Percentiles rank a stretch among this genome's conserved stretches.
phyloP scores from a whole-genome alignment of 2,888 invertebrate genomes.

The Sinhomidia bicolor region DNA sequence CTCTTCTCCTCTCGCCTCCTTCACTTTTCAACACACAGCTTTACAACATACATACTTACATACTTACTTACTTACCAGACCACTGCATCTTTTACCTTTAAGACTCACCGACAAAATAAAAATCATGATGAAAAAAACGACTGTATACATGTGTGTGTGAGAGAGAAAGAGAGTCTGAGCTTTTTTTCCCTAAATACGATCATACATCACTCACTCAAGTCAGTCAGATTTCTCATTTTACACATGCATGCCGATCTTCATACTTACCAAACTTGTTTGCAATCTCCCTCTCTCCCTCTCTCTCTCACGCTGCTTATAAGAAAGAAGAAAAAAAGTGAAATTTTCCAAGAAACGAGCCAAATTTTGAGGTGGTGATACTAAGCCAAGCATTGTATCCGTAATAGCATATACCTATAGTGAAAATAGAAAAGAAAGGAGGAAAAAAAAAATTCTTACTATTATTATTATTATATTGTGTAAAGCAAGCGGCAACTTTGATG shows the following conservation, averaged over 20 bases:
- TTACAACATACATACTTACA: neutral
- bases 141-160: conserved; percentile 24
- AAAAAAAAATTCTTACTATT: neutral
- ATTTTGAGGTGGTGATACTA: conserved; percentile 12
- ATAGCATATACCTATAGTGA: no score
- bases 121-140: conserved; percentile 50
- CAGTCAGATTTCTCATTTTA: conserved; percentile 10
- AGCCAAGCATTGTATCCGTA: neutral
- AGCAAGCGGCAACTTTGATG: no score
- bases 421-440: neutral
- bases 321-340: neutral
- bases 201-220: conserved; percentile 64
- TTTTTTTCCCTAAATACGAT: conserved; percentile 61
- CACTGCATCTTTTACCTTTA: conserved; percentile 60
- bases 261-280: no score
- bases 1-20: neutral
- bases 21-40: conserved; percentile 63
- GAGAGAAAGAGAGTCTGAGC: no score
- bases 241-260: neutral
- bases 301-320: neutral
- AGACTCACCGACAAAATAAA: conserved; percentile 47
- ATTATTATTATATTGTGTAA: no score
- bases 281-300: no score
- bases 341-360: conserved; percentile 18
- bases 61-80: neutral